These are phyloP conservation scores for Hypanus sabinus DNA, from an alignment of 2,113 vertebrate species.

Conservation along the genomic window DNA sequence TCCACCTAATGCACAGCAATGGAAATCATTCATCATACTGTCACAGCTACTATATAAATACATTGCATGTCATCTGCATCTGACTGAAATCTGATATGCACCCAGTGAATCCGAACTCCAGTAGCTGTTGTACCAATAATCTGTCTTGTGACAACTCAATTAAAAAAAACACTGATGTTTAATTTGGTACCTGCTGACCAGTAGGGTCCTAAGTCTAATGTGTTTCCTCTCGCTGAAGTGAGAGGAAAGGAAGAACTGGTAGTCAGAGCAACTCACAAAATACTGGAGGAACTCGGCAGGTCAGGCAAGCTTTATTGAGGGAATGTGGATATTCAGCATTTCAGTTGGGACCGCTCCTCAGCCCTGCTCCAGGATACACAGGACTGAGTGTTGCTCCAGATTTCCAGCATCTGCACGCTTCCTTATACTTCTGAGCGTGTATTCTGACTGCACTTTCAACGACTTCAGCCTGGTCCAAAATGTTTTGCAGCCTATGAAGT, in stretches of 20 bases:
- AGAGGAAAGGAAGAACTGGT: not conserved
- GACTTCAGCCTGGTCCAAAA: not conserved
- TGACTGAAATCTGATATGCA: not conserved
- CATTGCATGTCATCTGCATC: not conserved
- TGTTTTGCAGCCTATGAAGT: too few relatives aligned
- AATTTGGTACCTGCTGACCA: not conserved
- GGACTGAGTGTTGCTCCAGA: too few relatives aligned
- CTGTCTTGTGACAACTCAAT: not conserved
- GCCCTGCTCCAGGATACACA: too few relatives aligned
- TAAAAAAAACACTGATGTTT: not conserved
- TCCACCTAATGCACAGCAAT: not conserved
- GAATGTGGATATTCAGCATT: too few relatives aligned
- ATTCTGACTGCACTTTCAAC: not conserved
- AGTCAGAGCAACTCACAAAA: too few relatives aligned
- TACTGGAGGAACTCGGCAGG: too few relatives aligned
- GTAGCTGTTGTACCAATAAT: not conserved
- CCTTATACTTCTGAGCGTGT: not conserved
- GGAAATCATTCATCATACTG: not conserved
- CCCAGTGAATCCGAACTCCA: not conserved
- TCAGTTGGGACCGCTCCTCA: too few relatives aligned
- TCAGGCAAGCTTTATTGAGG: too few relatives aligned
- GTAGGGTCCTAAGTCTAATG: not conserved
- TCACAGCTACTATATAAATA: not conserved
- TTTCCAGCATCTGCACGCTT: too few relatives aligned
- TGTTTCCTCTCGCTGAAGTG: not conserved